A percentile compares a stretch with the other conserved stretches of the same genome.
These are phyloP conservation scores for Sitodiplosis mosellana DNA, from an alignment of 1,140 invertebrate genomes.

Conservation along the genomic window DNA sequence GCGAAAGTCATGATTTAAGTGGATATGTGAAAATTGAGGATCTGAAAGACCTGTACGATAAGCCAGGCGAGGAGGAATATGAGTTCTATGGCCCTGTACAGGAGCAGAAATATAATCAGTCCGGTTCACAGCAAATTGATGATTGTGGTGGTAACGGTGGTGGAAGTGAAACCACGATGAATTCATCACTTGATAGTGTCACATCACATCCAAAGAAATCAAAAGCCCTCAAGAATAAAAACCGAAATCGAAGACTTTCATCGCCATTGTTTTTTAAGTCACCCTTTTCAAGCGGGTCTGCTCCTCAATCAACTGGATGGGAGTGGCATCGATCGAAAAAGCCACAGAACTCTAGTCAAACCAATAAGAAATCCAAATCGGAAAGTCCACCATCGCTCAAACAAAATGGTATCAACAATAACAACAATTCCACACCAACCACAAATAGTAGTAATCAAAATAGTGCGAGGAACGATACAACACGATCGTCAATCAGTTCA, in stretches of 20 bases:
- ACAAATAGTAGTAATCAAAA: background rate
- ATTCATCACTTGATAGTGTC: background rate
- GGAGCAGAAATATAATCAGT: slow-evolving; percentile 22
- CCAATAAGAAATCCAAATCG: slow-evolving; percentile 1
- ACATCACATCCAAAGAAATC: background rate
- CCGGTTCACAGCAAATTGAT: slow-evolving; percentile 19
- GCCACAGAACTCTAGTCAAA: background rate
- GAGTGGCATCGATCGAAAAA: slow-evolving; percentile 17
- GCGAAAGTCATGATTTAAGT: slow-evolving; percentile 2
- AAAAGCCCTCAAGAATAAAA: slow-evolving; percentile 27
- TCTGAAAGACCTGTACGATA: slow-evolving; percentile 6
- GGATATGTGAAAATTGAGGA: background rate
- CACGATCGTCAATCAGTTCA: slow-evolving; percentile 1
- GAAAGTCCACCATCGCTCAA: background rate
- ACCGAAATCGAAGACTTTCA: slow-evolving; percentile 29
- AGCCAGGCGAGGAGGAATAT: slow-evolving; percentile 22
- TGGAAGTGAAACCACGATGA: slow-evolving; percentile 3
- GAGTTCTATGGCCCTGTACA: slow-evolving; percentile 20
- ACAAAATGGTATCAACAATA: background rate
- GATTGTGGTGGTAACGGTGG: slow-evolving; percentile 16
- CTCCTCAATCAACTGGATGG: slow-evolving; percentile 18
- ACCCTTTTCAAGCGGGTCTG: slow-evolving; percentile 22
- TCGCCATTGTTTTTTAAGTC: slow-evolving; percentile 45
- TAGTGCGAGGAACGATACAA: background rate
- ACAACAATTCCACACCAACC: background rate